Percentiles rank a stretch among this genome's conserved stretches.
phyloP scores from a whole-genome alignment of 2,797 vertebrate genomes.

The Ambastaia sidthimunki region DNA sequence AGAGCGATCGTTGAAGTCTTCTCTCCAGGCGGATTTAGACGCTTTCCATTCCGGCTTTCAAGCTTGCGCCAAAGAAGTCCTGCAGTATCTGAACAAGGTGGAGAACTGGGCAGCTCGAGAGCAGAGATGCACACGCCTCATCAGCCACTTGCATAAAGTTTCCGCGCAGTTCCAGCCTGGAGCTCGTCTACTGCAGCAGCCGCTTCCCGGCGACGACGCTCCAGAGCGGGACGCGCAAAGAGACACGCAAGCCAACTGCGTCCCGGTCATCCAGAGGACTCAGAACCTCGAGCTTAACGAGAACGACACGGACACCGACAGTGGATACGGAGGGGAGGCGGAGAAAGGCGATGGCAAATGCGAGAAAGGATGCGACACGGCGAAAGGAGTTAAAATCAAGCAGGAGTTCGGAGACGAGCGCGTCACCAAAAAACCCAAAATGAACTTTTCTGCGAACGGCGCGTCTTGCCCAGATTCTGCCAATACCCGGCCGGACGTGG shows the following conservation, averaged over 20 bases:
- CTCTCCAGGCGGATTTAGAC: slow-evolving; percentile 88
- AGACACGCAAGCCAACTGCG: slow-evolving; percentile 88
- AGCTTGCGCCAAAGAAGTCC: slow-evolving; percentile 93
- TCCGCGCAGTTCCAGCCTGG: slow-evolving; percentile 84
- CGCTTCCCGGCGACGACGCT: slow-evolving; percentile 72
- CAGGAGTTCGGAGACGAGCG: slow-evolving; percentile 88
- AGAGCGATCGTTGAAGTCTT: slow-evolving; percentile 86
- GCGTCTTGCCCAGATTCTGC: slow-evolving; percentile 63
- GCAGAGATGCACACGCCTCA: slow-evolving; percentile 89
- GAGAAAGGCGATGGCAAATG: slow-evolving; percentile 79
- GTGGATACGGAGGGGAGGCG: slow-evolving; percentile 92
- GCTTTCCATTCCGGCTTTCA: slow-evolving; percentile 95
- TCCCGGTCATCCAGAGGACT: slow-evolving; percentile 96
- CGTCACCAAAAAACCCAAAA: slow-evolving; percentile 84
- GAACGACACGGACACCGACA: slow-evolving; percentile 97
- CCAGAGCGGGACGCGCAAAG: slow-evolving; percentile 75
- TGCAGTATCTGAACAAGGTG: slow-evolving; percentile 90
- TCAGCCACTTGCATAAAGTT: slow-evolving; percentile 90
- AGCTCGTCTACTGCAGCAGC: slow-evolving; percentile 75
- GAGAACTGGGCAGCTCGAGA: slow-evolving; percentile 92
- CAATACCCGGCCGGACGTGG: slow-evolving; percentile 77
- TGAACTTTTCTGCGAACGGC: slow-evolving; percentile 74
- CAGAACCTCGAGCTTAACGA: slow-evolving; percentile 85
- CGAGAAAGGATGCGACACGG: slow-evolving; percentile 76
- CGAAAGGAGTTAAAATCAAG: slow-evolving; percentile 82